Evolutionary conservation across 1,140 invertebrate genomes (phyloP).

Genomic region (Hycleus phaleratus): DNA sequence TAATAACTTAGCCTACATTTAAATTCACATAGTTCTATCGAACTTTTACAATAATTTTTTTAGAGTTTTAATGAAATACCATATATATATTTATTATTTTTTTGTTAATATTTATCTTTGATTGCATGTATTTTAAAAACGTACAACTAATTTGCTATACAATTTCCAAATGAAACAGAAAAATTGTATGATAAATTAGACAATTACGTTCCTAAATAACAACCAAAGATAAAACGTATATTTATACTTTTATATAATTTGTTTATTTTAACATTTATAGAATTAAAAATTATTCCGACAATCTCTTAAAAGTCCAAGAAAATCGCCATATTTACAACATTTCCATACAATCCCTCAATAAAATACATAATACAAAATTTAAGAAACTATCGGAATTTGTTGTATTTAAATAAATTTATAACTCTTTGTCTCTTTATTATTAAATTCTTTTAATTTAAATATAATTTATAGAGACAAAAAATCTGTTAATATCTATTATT

Average conservation of each 20-base stretch:
- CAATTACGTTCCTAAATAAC: conserved; percentile 1
- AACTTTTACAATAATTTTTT: conserved; percentile 13
- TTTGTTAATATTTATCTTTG: neutral
- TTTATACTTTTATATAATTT: neutral
- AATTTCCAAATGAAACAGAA: neutral
- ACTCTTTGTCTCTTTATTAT: no score
- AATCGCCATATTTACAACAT: no score
- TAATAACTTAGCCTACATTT: conserved; percentile 33
- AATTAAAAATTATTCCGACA: no score
- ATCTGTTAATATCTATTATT: conserved; percentile 1
- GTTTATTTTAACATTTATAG: neutral
- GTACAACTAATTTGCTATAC: conserved; percentile 8
- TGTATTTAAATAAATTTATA: no score
- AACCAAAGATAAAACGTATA: conserved; percentile 11
- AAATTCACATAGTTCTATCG: conserved; percentile 32
- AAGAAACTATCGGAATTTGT: no score
- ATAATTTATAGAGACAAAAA: no score
- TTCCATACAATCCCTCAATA: no score
- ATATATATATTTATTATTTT: conserved; percentile 5
- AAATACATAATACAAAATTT: no score
- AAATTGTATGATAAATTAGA: conserved; percentile 7
- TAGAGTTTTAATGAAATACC: neutral
- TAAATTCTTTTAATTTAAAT: no score
- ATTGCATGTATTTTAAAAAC: conserved; percentile 7
- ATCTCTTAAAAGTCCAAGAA: no score